Evolutionary conservation across 2,113 vertebrate genomes (phyloP).

Genomic region (Suricata suricatta): DNA sequence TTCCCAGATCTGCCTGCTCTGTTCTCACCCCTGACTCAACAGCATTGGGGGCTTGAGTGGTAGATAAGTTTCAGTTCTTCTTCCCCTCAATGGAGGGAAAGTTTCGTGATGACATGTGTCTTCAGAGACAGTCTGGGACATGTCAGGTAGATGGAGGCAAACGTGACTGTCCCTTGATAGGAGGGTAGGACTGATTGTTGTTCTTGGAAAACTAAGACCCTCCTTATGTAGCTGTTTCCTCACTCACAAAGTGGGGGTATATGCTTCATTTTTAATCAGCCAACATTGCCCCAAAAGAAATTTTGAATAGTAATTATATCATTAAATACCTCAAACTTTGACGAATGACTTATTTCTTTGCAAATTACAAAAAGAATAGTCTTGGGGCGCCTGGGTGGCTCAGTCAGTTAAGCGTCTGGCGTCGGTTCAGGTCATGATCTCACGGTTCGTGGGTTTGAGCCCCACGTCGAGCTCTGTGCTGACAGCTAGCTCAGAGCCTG

Average conservation of each 20-base stretch:
- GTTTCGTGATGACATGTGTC: background rate
- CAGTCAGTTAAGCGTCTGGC: too few relatives aligned
- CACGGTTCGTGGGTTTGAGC: too few relatives aligned
- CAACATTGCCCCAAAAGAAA: background rate
- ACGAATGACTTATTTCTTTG: background rate
- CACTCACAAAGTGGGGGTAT: background rate
- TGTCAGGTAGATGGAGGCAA: background rate
- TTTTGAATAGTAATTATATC: background rate
- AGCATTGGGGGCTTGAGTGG: background rate
- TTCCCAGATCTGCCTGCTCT: background rate
- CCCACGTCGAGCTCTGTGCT: too few relatives aligned
- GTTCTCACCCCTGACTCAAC: background rate
- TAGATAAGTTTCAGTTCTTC: slow-evolving; percentile 29
- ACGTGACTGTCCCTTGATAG: background rate
- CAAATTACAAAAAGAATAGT: background rate
- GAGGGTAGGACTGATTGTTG: background rate
- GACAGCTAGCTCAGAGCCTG: too few relatives aligned
- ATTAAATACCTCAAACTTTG: slow-evolving; percentile 14
- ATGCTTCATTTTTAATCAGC: background rate
- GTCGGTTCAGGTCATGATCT: too few relatives aligned
- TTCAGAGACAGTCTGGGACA: background rate
- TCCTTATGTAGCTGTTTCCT: background rate
- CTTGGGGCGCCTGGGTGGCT: background rate
- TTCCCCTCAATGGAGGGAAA: background rate
- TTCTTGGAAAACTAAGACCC: background rate